Evolutionary conservation across 2,113 vertebrate species (phyloP), one percentile per base, ranked within the genome.

Genomic region (Tinamus guttatus): DNA sequence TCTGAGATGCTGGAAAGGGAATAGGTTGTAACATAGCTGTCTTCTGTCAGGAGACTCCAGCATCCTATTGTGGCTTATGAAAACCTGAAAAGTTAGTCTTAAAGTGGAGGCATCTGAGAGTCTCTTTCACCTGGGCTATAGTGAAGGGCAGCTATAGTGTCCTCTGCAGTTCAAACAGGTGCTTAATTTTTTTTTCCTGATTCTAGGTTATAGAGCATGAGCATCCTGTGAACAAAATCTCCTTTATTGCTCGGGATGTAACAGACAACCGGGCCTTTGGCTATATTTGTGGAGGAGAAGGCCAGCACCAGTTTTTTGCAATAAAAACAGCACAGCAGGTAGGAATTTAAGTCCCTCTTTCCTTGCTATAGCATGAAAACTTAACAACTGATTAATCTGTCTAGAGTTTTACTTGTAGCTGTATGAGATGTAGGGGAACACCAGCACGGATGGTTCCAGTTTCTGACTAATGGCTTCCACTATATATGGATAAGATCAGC

Each of bases 301-400:
- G 99, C 24, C 99, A 99, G 79, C 99, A 99, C 81, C 99, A 99
- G 62, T 99, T 99, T 97, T 99, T 99, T 94, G 99, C 99, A 81
- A 98, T 99, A 87, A 99, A 99, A 97, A 99, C 99, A 8, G 97
- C 98, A 49, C 99, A 99, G 45, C 99, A 99, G 99, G 99, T 99
- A 97, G 76, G 62, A 32, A 43, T 30, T 18, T 27, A 14, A 60
- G 0, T 8, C 2, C 34, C 8, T 87, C 40, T 69, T 69, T 16
- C 40, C 0, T 2, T 89, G 3, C 21, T 87, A 3, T 64, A 56
- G 14, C 40, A 24, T 49, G 47, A 77, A 63, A 4, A 30, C 28
- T 59, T 79, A 65, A 52, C 3, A 30, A 34, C 20, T 82, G 58
- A 36, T 75, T 64, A 73, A 2, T 2, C 49, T 49, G 7, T 24